phyloP scores from a whole-genome alignment of 2,888 invertebrate species.

The Lasius fuliginosus region DNA sequence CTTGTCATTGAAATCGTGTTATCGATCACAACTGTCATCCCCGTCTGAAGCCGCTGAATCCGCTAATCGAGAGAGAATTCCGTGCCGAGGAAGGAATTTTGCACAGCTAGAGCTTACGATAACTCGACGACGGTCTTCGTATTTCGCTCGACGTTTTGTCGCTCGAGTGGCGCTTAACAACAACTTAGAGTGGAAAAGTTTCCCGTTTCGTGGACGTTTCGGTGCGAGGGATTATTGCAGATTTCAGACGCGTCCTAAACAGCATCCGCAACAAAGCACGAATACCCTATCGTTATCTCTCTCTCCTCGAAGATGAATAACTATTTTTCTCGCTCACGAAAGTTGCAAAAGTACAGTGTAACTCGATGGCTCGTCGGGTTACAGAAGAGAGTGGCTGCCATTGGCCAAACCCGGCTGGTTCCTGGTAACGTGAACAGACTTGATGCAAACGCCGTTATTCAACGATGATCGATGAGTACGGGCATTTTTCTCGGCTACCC shows the following conservation, averaged over 20 bases:
- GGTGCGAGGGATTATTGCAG: slow-evolving; percentile 37
- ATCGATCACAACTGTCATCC: background rate
- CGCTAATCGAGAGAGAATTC: slow-evolving; percentile 7
- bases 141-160: slow-evolving; percentile 2
- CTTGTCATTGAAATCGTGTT: background rate
- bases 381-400: slow-evolving; percentile 6
- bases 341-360: slow-evolving; percentile 24
- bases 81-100: background rate
- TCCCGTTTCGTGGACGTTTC: slow-evolving; percentile 14
- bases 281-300: background rate
- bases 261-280: slow-evolving; percentile 5
- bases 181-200: slow-evolving; percentile 50
- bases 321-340: slow-evolving; percentile 16
- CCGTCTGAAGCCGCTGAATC: background rate
- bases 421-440: slow-evolving; percentile 43
- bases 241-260: slow-evolving; percentile 43
- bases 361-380: slow-evolving; percentile 35
- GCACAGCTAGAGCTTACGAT: background rate
- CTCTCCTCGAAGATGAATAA: slow-evolving; percentile 17
- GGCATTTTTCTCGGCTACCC: slow-evolving; percentile 46
- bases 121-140: slow-evolving; percentile 4
- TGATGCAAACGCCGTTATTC: slow-evolving; percentile 53
- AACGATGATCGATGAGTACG: slow-evolving; percentile 51
- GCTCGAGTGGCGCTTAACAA: slow-evolving; percentile 37
- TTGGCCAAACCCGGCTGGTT: slow-evolving; percentile 37